These are phyloP conservation scores for Limenitis camilla DNA, from an alignment of 2,888 invertebrate genomes.

Conservation along the genomic window DNA sequence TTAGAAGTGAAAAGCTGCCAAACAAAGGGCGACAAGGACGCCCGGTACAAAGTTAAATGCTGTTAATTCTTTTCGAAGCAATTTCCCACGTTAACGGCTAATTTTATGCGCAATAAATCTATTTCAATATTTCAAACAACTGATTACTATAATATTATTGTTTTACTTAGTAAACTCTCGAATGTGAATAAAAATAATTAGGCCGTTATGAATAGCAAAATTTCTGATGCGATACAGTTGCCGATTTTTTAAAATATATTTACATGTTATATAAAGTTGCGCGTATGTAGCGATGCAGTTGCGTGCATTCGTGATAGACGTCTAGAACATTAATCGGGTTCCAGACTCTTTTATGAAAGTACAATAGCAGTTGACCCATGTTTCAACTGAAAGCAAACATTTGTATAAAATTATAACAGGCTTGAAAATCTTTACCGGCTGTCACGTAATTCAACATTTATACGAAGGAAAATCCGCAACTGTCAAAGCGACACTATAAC, in stretches of 20 bases:
- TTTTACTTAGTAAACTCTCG: background rate
- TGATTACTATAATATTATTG: constrained; percentile 4
- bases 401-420: constrained; percentile 20
- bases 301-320: background rate
- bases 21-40: constrained; percentile 54
- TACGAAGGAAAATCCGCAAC: constrained; percentile 25
- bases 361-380: constrained; percentile 15
- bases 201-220: no score
- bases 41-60: constrained; percentile 48
- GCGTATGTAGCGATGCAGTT: no score
- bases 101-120: constrained; percentile 50
- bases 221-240: no score
- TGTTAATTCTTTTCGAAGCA: constrained; percentile 51
- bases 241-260: no score
- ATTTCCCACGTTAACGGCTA: constrained; percentile 51
- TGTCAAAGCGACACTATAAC: constrained; percentile 23
- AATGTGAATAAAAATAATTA: background rate
- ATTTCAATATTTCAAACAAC: constrained; percentile 34
- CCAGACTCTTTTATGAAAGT: constrained; percentile 1
- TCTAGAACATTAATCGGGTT: background rate
- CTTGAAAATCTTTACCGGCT: constrained; percentile 22
- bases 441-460: constrained; percentile 26
- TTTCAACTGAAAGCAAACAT: constrained; percentile 21
- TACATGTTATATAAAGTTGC: no score
- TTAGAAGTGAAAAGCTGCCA: constrained; percentile 50